A percentile compares a stretch with the other conserved stretches of the same genome.
Evolutionary conservation across 2,113 vertebrate genomes (phyloP).

Genomic region (Odocoileus virginianus): DNA sequence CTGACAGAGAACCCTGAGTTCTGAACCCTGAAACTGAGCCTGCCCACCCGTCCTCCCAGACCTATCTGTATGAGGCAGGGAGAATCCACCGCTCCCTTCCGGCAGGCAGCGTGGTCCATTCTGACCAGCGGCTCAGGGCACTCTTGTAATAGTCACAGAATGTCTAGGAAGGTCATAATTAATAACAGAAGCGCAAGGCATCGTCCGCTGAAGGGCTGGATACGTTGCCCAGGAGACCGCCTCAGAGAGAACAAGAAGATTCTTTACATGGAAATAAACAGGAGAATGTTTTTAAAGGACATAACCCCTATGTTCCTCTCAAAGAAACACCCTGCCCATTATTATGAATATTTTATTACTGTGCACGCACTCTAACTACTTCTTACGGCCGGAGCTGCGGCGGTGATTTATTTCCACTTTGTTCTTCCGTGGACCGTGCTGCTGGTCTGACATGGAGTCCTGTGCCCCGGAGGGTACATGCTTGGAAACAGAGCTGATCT

Average conservation of each 20-base stretch:
- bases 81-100: not conserved
- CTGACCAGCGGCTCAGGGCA: not conserved
- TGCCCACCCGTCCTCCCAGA: not conserved
- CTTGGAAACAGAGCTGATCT: not conserved
- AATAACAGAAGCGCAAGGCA: not conserved
- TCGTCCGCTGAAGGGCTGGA: not conserved
- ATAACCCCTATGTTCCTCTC: not conserved
- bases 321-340: slow-evolving; percentile 3
- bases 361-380: not conserved
- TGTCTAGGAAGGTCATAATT: not conserved
- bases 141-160: not conserved
- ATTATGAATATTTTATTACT: slow-evolving; percentile 59
- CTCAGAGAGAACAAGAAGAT: not conserved
- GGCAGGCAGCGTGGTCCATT: not conserved
- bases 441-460: not conserved
- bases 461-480: not conserved
- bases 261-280: slow-evolving; percentile 49
- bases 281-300: slow-evolving; percentile 56
- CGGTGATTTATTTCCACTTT: slow-evolving; percentile 11
- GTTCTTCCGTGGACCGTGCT: not conserved
- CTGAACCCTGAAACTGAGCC: not conserved
- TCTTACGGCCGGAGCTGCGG: not conserved
- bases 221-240: slow-evolving; percentile 41
- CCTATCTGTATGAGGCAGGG: fast-evolving
- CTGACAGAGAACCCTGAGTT: too few species aligned